Base-by-base conservation (phyloP, 2,888 invertebrate genomes). In the Chrysina gloriosa region DNA sequence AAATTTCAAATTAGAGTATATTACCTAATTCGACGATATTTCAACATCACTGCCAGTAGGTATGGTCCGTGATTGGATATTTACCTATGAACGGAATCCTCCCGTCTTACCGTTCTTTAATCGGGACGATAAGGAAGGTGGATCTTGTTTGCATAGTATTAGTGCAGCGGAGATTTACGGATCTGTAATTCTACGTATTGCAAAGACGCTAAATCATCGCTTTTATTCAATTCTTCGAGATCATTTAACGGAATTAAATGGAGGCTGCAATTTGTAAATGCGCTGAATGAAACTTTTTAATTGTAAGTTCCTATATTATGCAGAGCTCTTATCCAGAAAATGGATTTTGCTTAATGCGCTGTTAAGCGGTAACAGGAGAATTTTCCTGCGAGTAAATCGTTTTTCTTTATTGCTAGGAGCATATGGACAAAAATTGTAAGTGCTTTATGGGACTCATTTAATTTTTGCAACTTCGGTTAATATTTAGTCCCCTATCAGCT, bases 141-240 rank as follows among this genome's bases (percentile, higher is more conserved):
- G 25, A 23, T 19, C 16, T 27, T 63, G 63, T 63, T 63, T 63
- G 29, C 14, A 29, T 47, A 63, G 52, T 27, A 63, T 63, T 63
- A 63, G 50, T 29, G 19, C 25, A 19, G 5, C 42, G 39, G 29
- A 21, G 29, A 31, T 54, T 63, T 16, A 14, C 11, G 27, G 16
- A 63, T 42, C 7, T 19, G 19, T n/a, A 29, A 31, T 39, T 61
- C 34, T 36, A 39, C 34, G 16, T 61, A 61, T 61, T 61, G 29
- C 34, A 63, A 63, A 63, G 16, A 21, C 16, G 63, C 63, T 16
- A 16, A 36, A 16, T 63, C 63, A 58, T 58, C 61, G 16, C 14
- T 61, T 61, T 39, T 23, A 21, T 36, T 19, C 25, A 27, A 42
- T 42, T 39, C 11, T 61, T 39, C 61, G 7, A 19, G 45, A 45